Conservation (phyloP, 1,140 invertebrate genomes). For the Trichomalopsis sarcophagae region DNA sequence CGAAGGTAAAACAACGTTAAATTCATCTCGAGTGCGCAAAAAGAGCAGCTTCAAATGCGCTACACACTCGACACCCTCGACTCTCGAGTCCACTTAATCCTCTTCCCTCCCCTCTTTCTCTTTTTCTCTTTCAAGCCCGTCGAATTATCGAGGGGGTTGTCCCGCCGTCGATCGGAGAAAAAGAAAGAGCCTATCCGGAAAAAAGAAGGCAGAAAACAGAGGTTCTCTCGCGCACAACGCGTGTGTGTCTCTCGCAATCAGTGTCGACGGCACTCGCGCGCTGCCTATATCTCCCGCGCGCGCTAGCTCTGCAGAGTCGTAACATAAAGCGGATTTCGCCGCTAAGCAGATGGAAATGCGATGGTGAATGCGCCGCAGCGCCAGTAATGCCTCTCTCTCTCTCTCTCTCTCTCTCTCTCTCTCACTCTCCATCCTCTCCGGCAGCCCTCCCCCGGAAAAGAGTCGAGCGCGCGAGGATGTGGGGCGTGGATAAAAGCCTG, state of each 20-base stretch:
- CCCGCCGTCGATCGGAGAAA: not conserved
- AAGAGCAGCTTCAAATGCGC: not conserved
- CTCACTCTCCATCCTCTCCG: not conserved
- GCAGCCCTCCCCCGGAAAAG: slow-evolving; percentile 1
- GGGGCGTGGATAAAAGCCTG: slow-evolving; percentile 26
- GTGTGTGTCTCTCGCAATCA: slow-evolving; percentile 60
- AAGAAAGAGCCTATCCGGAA: not conserved
- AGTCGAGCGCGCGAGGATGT: not conserved
- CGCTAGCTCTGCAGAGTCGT: slow-evolving; percentile 20
- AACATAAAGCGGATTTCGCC: slow-evolving; percentile 70
- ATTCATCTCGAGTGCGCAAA: too few species aligned
- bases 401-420: not conserved
- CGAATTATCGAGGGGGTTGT: not conserved
- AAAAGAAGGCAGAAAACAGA: not conserved
- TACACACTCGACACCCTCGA: not conserved
- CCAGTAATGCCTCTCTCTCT: slow-evolving; percentile 22
- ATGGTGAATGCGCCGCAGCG: slow-evolving; percentile 49
- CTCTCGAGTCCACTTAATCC: slow-evolving; percentile 11
- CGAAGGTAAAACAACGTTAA: too few species aligned
- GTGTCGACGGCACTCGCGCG: slow-evolving; percentile 33
- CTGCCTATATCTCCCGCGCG: not conserved
- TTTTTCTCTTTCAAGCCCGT: not conserved
- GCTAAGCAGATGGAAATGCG: slow-evolving; percentile 72
- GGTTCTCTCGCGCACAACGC: not conserved
- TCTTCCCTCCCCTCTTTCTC: not conserved